Evolutionary conservation across 2,113 vertebrate genomes (phyloP).

Genomic region (Lophura nycthemera): DNA sequence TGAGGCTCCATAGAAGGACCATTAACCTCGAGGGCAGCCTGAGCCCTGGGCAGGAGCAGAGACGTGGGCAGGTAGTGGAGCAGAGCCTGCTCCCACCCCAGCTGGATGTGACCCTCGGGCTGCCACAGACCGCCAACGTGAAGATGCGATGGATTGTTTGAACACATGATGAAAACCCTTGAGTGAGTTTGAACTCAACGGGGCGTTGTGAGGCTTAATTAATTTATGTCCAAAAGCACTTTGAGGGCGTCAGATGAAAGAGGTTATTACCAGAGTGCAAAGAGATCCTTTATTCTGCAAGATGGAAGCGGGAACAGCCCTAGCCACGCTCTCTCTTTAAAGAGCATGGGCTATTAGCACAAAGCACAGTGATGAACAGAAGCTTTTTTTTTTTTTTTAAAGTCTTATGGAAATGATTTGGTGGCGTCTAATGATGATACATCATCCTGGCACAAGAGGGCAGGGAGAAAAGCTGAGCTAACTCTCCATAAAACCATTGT

Average conservation of each 20-base stretch:
- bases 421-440: not conserved
- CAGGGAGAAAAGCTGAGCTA: not conserved
- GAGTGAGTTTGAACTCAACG: not conserved
- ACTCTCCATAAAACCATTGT: not conserved
- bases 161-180: not conserved
- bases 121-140: fast-evolving
- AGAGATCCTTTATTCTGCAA: constrained; percentile 17
- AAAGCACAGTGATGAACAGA: not conserved
- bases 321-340: not conserved
- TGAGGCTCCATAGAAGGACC: not conserved
- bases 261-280: not conserved
- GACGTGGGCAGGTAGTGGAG: not conserved
- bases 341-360: constrained; percentile 14
- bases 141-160: not conserved
- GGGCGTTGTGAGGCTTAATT: constrained; percentile 49
- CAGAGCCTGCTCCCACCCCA: not conserved
- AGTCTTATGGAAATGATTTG: constrained; percentile 25
- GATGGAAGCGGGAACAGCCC: constrained; percentile 6
- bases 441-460: constrained; percentile 21
- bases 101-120: not conserved
- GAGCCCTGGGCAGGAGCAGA: not conserved
- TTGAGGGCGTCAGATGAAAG: constrained; percentile 22
- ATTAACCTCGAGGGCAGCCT: not conserved
- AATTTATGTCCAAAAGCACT: constrained; percentile 54
- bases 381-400: not conserved